phyloP scores from a whole-genome alignment of 2,797 vertebrate genomes.

The Acanthopagrus latus region DNA sequence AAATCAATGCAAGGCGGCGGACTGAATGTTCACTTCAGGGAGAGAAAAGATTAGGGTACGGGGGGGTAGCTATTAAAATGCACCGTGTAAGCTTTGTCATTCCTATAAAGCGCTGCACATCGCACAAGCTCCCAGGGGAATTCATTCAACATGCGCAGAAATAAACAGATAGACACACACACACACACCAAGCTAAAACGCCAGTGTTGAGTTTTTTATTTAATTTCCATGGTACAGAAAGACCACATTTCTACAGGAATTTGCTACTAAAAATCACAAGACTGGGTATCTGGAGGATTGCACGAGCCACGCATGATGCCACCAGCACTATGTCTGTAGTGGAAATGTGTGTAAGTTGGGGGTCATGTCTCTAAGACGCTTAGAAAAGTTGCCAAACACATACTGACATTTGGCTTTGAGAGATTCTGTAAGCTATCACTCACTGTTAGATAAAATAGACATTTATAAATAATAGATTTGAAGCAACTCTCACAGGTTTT shows the following conservation, averaged over 20 bases:
- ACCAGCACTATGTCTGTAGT: conserved; percentile 75
- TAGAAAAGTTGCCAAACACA: conserved; percentile 69
- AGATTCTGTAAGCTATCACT: conserved; percentile 64
- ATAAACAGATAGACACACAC: conserved; percentile 73
- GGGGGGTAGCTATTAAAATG: conserved; percentile 73
- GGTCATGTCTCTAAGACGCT: conserved; percentile 67
- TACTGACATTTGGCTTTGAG: conserved; percentile 64
- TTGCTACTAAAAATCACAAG: conserved; percentile 82
- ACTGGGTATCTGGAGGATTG: conserved; percentile 75
- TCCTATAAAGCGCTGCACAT: conserved; percentile 66
- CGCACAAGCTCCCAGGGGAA: conserved; percentile 53
- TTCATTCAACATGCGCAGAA: conserved; percentile 57
- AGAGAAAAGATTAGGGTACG: conserved; percentile 69
- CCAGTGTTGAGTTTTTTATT: conserved; percentile 86
- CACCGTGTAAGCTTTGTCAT: conserved; percentile 73
- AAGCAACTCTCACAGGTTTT: conserved; percentile 59
- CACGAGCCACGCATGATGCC: conserved; percentile 78
- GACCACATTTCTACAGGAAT: conserved; percentile 83
- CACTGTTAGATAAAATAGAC: conserved; percentile 76
- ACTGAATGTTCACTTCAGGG: conserved; percentile 72
- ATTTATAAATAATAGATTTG: conserved; percentile 74
- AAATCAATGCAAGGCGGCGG: conserved; percentile 67
- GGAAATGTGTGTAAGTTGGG: conserved; percentile 57
- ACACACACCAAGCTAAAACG: conserved; percentile 73
- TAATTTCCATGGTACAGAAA: conserved; percentile 80